phyloP scores from a whole-genome alignment of 2,113 vertebrate genomes.

The Bambusicola thoracicus region DNA sequence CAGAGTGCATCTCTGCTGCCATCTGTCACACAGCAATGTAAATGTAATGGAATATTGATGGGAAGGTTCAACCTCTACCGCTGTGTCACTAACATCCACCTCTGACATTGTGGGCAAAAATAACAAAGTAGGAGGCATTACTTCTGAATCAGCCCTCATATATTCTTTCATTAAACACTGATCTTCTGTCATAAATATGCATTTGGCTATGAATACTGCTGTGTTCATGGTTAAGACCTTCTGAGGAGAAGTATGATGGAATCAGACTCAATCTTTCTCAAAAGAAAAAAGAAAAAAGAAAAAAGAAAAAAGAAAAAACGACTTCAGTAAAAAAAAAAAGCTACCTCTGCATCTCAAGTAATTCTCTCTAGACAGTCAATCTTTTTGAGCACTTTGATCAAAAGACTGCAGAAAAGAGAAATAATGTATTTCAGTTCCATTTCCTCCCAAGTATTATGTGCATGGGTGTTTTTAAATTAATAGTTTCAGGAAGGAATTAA shows the following conservation, averaged over 20 bases:
- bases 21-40: too few relatives aligned
- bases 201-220: not conserved
- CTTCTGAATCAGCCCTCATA: not conserved
- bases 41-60: too few relatives aligned
- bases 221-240: not conserved
- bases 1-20: too few relatives aligned
- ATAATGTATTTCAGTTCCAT: not conserved
- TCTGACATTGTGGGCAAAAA: too few relatives aligned
- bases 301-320: too few relatives aligned
- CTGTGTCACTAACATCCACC: too few relatives aligned
- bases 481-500: slow-evolving; percentile 2
- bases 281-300: too few relatives aligned
- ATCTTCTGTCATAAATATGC: not conserved
- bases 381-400: not conserved
- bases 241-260: not conserved
- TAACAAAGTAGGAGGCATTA: too few relatives aligned
- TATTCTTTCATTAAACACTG: not conserved
- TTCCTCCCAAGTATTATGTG: not conserved
- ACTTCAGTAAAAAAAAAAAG: not conserved
- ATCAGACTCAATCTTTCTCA: not conserved
- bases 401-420: not conserved
- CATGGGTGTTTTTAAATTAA: not conserved
- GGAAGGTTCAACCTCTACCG: too few relatives aligned
- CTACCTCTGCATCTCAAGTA: too few relatives aligned
- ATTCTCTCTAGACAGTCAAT: not conserved